A percentile compares a stretch with the other conserved stretches of the same genome.
These are phyloP conservation scores for Dryobates pubescens DNA, from an alignment of 2,797 vertebrate genomes.

Conservation along the genomic window DNA sequence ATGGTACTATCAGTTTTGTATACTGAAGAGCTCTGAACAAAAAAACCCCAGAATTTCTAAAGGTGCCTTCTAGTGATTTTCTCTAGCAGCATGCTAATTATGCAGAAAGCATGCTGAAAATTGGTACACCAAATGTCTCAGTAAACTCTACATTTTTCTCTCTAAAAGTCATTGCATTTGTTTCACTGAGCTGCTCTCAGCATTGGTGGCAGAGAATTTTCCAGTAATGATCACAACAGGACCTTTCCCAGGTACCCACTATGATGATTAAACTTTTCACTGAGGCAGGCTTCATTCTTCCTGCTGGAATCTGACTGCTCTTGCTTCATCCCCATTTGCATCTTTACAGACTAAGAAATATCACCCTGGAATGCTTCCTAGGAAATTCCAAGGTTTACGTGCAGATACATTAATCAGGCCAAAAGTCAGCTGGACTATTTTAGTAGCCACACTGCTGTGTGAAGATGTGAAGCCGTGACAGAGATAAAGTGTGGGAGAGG, in stretches of 20 bases:
- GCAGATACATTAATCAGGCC: background rate
- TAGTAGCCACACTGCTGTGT: background rate
- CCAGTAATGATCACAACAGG: background rate
- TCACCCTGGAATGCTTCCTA: no score
- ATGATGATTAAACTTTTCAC: background rate
- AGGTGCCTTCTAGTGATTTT: constrained; percentile 12
- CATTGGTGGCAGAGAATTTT: background rate
- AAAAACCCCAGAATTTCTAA: background rate
- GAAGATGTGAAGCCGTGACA: background rate
- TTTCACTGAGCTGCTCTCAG: background rate
- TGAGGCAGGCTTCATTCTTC: background rate
- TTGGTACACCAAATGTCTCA: background rate
- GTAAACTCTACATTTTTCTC: background rate
- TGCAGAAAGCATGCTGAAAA: background rate
- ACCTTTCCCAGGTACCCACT: background rate
- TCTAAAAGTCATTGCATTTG: background rate
- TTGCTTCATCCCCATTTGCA: background rate
- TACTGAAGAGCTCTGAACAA: background rate
- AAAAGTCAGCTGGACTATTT: background rate
- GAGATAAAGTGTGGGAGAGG: background rate
- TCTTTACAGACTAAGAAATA: background rate
- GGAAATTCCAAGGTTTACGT: background rate
- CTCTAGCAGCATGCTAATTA: constrained; percentile 18
- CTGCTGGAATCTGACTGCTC: background rate
- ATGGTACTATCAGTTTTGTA: background rate